Evolutionary conservation across 2,888 invertebrate species (phyloP).

Genomic region (Tenthredo distinguenda): DNA sequence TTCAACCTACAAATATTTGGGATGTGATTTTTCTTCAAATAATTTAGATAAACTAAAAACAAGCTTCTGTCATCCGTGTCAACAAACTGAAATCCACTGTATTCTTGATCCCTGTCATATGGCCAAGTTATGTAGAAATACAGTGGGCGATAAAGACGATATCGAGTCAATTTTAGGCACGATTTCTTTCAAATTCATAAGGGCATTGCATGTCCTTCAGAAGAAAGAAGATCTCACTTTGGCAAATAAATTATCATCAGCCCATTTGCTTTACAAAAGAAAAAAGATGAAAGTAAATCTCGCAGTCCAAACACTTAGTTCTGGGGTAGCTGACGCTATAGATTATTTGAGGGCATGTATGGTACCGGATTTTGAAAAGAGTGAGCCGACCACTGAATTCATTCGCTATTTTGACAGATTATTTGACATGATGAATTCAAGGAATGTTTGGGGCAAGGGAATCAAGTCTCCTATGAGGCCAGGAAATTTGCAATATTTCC

Average conservation of each 20-base stretch:
- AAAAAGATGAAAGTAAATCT: too few species aligned
- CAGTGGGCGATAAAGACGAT: too few species aligned
- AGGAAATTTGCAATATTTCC: constrained; percentile 52
- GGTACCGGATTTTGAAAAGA: constrained; percentile 53
- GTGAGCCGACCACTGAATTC: constrained; percentile 58
- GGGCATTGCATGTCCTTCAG: too few species aligned
- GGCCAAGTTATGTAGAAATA: too few species aligned
- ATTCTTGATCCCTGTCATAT: too few species aligned
- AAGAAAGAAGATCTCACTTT: constrained; percentile 35
- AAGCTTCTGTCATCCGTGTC: too few species aligned
- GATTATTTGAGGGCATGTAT: constrained; percentile 54
- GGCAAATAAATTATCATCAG: constrained; percentile 34
- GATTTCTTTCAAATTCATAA: too few species aligned
- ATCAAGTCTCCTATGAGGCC: constrained; percentile 59
- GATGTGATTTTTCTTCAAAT: too few species aligned
- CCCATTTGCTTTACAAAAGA: constrained; percentile 22
- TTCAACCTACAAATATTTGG: too few species aligned
- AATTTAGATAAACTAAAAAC: too few species aligned
- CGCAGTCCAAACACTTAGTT: constrained; percentile 57
- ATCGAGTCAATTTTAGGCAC: too few species aligned
- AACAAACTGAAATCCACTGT: too few species aligned
- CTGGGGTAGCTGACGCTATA: constrained; percentile 58
- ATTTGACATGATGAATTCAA: constrained; percentile 60
- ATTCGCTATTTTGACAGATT: constrained; percentile 55
- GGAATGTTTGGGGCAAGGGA: constrained; percentile 57